A percentile compares a stretch with the other conserved stretches of the same genome.
phyloP scores from a whole-genome alignment of 2,888 invertebrate species.

The Eristalis tenax region DNA sequence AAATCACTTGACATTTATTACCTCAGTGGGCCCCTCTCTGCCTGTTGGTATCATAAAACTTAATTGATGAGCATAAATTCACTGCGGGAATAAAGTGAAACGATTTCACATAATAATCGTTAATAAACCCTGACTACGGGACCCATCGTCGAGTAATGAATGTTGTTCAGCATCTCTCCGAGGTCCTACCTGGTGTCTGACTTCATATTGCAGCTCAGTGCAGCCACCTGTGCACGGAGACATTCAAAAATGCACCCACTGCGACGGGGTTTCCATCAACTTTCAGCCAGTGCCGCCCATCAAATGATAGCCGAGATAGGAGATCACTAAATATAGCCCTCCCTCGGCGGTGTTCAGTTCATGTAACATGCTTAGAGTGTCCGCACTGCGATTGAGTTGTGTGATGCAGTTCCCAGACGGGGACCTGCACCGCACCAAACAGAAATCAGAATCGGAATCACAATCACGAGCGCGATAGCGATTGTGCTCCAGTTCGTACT shows the following conservation, averaged over 20 bases:
- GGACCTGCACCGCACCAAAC: background rate
- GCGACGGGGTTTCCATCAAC: slow-evolving; percentile 40
- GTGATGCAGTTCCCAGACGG: background rate
- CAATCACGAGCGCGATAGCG: background rate
- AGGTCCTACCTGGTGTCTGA: background rate
- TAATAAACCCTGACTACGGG: slow-evolving; percentile 51
- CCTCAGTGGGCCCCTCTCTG: slow-evolving; percentile 28
- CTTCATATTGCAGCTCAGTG: background rate
- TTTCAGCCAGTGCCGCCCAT: slow-evolving; percentile 6
- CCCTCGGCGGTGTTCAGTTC: slow-evolving; percentile 30
- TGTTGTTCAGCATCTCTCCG: background rate
- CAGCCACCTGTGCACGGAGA: slow-evolving; percentile 56
- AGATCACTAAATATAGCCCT: slow-evolving; percentile 55
- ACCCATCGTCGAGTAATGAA: slow-evolving; percentile 37
- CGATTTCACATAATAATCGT: slow-evolving; percentile 52
- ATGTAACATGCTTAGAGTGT: slow-evolving; percentile 59
- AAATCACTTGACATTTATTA: slow-evolving; percentile 50
- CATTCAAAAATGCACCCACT: slow-evolving; percentile 41
- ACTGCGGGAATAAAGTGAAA: slow-evolving; percentile 44
- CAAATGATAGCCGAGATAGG: background rate
- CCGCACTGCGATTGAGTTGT: slow-evolving; percentile 39
- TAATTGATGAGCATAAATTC: slow-evolving; percentile 47
- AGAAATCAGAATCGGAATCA: slow-evolving; percentile 9
- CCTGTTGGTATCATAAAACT: slow-evolving; percentile 39
- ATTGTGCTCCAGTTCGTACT: slow-evolving; percentile 56